Conservation (phyloP, 2,113 vertebrate genomes). For the Solenodon paradoxus region DNA sequence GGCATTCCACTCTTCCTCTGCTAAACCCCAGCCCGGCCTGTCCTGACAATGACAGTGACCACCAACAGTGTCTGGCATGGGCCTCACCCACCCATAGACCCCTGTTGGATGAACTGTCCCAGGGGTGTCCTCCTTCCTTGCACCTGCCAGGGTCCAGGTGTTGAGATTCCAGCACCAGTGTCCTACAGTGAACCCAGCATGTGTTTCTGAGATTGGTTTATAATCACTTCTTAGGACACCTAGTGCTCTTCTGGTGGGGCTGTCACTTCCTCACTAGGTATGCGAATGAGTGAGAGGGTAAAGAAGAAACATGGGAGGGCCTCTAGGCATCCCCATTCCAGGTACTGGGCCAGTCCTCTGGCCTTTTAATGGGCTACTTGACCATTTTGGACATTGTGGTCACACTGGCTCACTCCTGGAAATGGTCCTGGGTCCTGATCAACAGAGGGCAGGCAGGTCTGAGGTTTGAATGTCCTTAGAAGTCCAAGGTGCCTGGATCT, state of each 20-base stretch:
- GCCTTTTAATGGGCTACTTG: background rate
- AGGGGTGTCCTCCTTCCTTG: background rate
- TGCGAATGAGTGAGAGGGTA: background rate
- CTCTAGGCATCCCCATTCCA: background rate
- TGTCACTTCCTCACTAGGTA: background rate
- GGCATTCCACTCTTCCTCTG: background rate
- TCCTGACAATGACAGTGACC: background rate
- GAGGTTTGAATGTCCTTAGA: background rate
- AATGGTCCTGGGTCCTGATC: background rate
- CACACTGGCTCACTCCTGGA: background rate
- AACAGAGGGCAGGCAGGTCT: background rate
- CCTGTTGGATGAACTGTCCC: background rate
- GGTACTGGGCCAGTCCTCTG: background rate
- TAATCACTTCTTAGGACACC: background rate
- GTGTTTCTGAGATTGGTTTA: background rate
- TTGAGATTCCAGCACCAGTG: background rate
- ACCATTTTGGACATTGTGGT: background rate
- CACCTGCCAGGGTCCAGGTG: background rate
- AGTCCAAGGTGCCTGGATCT: background rate
- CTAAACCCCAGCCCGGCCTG: rapidly evolving
- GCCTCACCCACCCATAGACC: background rate
- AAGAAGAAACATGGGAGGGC: too few relatives aligned
- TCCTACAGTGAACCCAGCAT: background rate
- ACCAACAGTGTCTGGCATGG: background rate
- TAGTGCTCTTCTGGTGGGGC: background rate